These are phyloP conservation scores for Caenorhabditis imperialis DNA, from an alignment of 2,888 invertebrate species.

Conservation along the genomic window DNA sequence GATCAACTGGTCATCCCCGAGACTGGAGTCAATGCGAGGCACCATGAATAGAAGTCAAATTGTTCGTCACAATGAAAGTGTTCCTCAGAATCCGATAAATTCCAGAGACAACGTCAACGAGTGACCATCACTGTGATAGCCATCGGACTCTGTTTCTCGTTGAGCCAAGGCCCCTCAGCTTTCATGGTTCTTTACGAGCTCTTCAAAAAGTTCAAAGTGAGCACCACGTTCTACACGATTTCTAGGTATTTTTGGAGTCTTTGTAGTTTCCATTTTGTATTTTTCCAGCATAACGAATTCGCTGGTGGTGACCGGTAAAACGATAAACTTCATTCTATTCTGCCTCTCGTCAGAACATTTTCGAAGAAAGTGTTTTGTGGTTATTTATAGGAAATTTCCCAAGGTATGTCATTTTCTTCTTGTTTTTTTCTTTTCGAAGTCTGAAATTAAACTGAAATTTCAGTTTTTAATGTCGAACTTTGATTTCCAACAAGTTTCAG, in stretches of 20 bases:
- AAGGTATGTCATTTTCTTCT: too few species aligned
- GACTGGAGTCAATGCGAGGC: slow-evolving; percentile 56
- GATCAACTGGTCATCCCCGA: slow-evolving; percentile 54
- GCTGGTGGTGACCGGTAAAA: slow-evolving; percentile 75
- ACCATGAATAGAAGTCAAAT: slow-evolving; percentile 54
- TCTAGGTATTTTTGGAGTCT: slow-evolving; percentile 47
- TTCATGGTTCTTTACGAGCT: slow-evolving; percentile 75
- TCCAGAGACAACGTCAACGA: slow-evolving; percentile 60
- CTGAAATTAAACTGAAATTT: too few species aligned
- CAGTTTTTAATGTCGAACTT: too few species aligned
- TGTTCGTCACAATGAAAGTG: slow-evolving; percentile 14
- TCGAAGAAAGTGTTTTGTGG: slow-evolving; percentile 69
- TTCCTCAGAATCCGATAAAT: not conserved
- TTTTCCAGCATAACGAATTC: slow-evolving; percentile 73
- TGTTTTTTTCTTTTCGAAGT: too few species aligned
- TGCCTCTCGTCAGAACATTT: slow-evolving; percentile 76
- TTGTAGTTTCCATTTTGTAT: not conserved
- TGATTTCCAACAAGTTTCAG: slow-evolving; percentile 53
- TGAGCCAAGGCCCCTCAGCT: slow-evolving; percentile 77
- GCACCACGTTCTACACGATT: slow-evolving; percentile 57
- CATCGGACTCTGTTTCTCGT: slow-evolving; percentile 74
- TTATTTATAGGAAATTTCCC: slow-evolving; percentile 73
- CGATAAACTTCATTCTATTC: slow-evolving; percentile 76
- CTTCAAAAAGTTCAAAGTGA: slow-evolving; percentile 62
- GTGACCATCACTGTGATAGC: slow-evolving; percentile 75